Percentiles rank a stretch among this genome's conserved stretches.
Evolutionary conservation across 2,797 vertebrate species (phyloP).

Genomic region (Cyprinodon diabolis): DNA sequence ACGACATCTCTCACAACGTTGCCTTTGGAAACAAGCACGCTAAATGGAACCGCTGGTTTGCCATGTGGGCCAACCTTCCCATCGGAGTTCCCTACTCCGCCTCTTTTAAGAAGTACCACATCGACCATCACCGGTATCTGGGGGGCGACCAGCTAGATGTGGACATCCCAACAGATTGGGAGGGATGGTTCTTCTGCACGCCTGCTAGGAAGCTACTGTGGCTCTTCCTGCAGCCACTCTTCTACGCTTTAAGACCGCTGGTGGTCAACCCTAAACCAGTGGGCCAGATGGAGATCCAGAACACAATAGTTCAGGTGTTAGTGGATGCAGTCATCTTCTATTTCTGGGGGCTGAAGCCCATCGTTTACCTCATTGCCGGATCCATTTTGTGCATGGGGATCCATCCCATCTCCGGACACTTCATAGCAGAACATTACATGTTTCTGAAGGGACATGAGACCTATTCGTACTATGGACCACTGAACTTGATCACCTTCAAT

Average conservation of each 20-base stretch:
- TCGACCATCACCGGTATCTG: constrained; percentile 97
- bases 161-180: constrained; percentile 90
- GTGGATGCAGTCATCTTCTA: constrained; percentile 82
- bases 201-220: constrained; percentile 92
- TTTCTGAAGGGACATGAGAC: constrained; percentile 96
- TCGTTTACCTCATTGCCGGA: constrained; percentile 92
- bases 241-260: constrained; percentile 90
- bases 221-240: constrained; percentile 91
- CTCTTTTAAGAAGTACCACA: constrained; percentile 98
- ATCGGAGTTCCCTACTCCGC: constrained; percentile 93
- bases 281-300: constrained; percentile 88
- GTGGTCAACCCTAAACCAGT: constrained; percentile 92
- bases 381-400: constrained; percentile 91
- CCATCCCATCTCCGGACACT: constrained; percentile 97
- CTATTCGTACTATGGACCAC: constrained; percentile 94
- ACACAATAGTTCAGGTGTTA: constrained; percentile 84
- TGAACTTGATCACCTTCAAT: constrained; percentile 96
- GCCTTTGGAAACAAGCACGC: constrained; percentile 91
- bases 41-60: constrained; percentile 93
- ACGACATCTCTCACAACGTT: constrained; percentile 97
- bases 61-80: constrained; percentile 95
- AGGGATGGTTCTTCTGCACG: constrained; percentile 96
- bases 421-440: constrained; percentile 98
- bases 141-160: constrained; percentile 91
- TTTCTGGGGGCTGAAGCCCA: constrained; percentile 90